A percentile compares a stretch with the other conserved stretches of the same genome.
These are phyloP conservation scores for Caenorhabditis tropicalis DNA, from an alignment of 1,140 invertebrate species.

Conservation along the genomic window DNA sequence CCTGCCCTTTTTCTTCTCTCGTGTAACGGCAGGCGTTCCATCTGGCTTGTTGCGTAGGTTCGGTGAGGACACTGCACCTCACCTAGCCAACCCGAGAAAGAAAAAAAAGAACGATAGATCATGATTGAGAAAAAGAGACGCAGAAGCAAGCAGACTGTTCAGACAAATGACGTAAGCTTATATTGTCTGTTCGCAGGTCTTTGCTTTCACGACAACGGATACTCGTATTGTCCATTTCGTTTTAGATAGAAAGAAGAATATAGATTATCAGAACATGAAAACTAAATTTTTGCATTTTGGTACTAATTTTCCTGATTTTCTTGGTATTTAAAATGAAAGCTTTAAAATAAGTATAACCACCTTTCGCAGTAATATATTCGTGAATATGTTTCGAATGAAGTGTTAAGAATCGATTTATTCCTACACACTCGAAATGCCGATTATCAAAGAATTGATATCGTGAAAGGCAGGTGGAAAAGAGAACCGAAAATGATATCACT, in stretches of 20 bases:
- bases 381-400: too few species aligned
- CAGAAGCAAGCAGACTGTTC: background rate
- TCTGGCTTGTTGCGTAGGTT: background rate
- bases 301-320: too few species aligned
- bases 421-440: background rate
- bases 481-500: background rate
- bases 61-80: background rate
- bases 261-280: too few species aligned
- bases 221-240: too few species aligned
- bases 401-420: background rate
- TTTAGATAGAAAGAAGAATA: too few species aligned
- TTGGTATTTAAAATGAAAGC: too few species aligned
- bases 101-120: background rate
- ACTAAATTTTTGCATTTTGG: too few species aligned
- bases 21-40: background rate
- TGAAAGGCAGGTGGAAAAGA: conserved; percentile 21
- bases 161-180: conserved; percentile 26
- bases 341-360: too few species aligned
- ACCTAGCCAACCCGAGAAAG: background rate
- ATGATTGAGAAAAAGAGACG: background rate
- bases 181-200: background rate
- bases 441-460: conserved; percentile 27
- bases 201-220: background rate
- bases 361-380: too few species aligned
- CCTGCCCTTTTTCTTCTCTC: background rate